Evolutionary conservation across 2,888 invertebrate species (phyloP).

Genomic region (Nemotelus nigrinus): DNA sequence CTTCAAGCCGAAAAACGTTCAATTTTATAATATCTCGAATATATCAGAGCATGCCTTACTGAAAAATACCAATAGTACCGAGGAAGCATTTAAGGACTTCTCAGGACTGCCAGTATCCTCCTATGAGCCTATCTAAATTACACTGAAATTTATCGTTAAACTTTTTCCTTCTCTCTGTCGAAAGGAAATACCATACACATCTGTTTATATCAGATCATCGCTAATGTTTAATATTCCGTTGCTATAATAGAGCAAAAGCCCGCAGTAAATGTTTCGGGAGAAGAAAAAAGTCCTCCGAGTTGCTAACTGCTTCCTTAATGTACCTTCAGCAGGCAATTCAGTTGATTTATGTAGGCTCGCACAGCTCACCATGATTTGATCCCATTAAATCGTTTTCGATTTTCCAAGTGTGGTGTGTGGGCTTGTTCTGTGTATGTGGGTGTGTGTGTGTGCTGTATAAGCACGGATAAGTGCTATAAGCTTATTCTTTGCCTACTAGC

Average conservation of each 20-base stretch:
- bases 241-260: not conserved
- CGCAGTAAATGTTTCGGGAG: not conserved
- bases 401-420: not conserved
- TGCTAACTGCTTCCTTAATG: constrained; percentile 37
- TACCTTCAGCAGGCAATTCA: constrained; percentile 13
- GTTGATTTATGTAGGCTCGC: constrained; percentile 15
- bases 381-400: constrained; percentile 34
- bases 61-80: too few species aligned
- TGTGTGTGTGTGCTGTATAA: too few species aligned
- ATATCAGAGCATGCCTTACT: too few species aligned
- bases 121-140: too few species aligned
- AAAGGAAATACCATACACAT: not conserved
- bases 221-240: constrained; percentile 18
- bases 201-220: constrained; percentile 15
- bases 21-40: too few species aligned
- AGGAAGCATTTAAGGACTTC: too few species aligned
- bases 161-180: too few species aligned
- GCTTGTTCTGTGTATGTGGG: not conserved
- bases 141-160: too few species aligned
- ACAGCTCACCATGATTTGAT: constrained; percentile 12
- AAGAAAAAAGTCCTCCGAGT: constrained; percentile 14
- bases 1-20: too few species aligned
- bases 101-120: too few species aligned
- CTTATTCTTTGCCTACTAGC: too few species aligned
- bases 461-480: too few species aligned